Conservation (phyloP, 23 tunicate species). For the Oikopleura dioica region DNA sequence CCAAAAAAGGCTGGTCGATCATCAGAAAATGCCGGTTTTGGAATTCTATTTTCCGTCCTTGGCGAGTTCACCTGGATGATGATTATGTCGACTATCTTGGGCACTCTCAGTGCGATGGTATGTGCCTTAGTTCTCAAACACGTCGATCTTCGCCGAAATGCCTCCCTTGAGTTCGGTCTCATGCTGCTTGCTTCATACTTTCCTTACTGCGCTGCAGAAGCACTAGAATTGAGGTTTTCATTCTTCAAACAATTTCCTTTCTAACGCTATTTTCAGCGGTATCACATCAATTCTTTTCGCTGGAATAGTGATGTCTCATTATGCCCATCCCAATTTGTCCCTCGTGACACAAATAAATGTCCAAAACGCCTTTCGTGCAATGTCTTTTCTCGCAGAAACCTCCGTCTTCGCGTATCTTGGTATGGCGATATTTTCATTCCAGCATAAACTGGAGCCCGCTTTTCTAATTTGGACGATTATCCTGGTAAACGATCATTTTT, state of each 20-base stretch:
- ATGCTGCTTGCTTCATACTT: conserved; percentile 35
- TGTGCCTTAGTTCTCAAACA: conserved; percentile 79
- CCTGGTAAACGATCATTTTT: neutral
- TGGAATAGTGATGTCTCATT: conserved; percentile 97
- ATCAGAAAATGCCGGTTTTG: neutral
- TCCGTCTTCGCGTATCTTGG: conserved; percentile 95
- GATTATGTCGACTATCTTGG: conserved; percentile 58
- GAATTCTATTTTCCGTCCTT: conserved; percentile 22
- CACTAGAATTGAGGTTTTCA: neutral
- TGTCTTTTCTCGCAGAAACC: conserved; percentile 79
- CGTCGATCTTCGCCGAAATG: conserved; percentile 72
- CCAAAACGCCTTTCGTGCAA: conserved; percentile 70
- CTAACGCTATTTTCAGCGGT: conserved; percentile 27
- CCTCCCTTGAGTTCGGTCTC: conserved; percentile 89
- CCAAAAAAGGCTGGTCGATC: neutral
- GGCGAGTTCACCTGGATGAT: conserved; percentile 73
- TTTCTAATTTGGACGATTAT: conserved; percentile 5
- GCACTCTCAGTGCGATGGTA: conserved; percentile 47
- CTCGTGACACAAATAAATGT: conserved; percentile 90
- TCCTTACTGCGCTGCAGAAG: neutral
- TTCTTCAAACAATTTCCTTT: too few species aligned
- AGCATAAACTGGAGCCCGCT: conserved; percentile 82
- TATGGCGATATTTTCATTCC: conserved; percentile 67
- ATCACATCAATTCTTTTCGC: conserved; percentile 86
- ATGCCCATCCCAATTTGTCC: conserved; percentile 84